Evolutionary conservation across 2,113 vertebrate species (phyloP).

Genomic region (Atrichornis clamosus): DNA sequence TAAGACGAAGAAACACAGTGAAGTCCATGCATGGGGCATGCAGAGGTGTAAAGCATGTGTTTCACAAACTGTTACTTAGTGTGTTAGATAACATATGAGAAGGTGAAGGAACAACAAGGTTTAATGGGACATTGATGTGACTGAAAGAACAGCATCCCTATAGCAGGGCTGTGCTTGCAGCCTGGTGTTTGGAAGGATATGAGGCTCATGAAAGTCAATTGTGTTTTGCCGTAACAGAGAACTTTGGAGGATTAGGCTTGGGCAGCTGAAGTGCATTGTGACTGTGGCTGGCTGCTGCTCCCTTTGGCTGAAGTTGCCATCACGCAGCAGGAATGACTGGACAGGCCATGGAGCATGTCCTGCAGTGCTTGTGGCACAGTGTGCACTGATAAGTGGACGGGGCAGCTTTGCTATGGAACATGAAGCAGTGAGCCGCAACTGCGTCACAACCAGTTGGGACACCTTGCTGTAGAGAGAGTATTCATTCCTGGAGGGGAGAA

Average conservation of each 20-base stretch:
- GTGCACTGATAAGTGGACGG: neutral
- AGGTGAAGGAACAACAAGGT: neutral
- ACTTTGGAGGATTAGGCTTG: neutral
- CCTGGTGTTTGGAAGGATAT: neutral
- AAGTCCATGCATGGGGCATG: neutral
- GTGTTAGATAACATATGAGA: neutral
- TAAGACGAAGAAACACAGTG: neutral
- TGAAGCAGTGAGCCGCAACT: neutral
- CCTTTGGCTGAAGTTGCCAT: neutral
- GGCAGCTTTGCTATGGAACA: neutral
- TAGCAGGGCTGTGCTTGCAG: neutral
- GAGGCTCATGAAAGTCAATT: neutral
- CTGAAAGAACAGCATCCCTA: neutral
- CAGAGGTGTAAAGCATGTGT: neutral
- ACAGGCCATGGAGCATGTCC: rapidly evolving
- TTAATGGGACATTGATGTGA: neutral
- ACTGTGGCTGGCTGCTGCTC: neutral
- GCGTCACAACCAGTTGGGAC: neutral
- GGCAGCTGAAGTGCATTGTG: neutral
- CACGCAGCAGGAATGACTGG: rapidly evolving
- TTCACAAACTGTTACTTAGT: neutral
- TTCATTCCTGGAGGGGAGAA: neutral
- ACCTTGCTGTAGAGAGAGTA: rapidly evolving
- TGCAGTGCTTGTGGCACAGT: neutral
- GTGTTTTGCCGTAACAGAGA: neutral